Evolutionary conservation across 2,113 vertebrate genomes (phyloP), one percentile per base, ranked within the genome.

Genomic region (Brachirus orientalis): DNA sequence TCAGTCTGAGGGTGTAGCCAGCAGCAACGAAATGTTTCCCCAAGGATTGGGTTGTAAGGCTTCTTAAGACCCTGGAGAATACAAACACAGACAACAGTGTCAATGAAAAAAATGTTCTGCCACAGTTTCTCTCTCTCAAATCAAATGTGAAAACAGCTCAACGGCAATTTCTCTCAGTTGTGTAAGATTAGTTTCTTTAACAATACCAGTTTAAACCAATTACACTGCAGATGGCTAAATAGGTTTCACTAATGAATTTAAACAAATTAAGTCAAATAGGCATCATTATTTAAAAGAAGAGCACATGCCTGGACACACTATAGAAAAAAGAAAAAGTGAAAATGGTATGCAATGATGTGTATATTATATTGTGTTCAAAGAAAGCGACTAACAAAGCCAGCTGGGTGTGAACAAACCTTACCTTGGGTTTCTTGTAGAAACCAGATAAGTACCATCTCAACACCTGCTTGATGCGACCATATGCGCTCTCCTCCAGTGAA

Each of bases 361-460:
- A n/a, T n/a, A n/a, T n/a, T n/a, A n/a, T n/a, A n/a, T n/a, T n/a
- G n/a, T n/a, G n/a, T n/a, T n/a, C n/a, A n/a, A n/a, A n/a, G n/a
- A n/a, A n/a, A n/a, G n/a, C n/a, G n/a, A n/a, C n/a, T n/a, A n/a
- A n/a, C n/a, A n/a, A n/a, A n/a, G n/a, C 17, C n/a, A 44, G 8
- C 1, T 16, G 1, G 22, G 22, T 0, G 4, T 18, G 33, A 66
- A 35, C 4, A 18, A 6, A 28, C 33, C 87, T 93, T 81, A 97
- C 96, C 95, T 97, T 97, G 73, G 96, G 96, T 84, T 98, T 98
- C 89, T 96, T 97, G 87, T 97, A 98, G 93, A 98, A 98, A 75
- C 96, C 96, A 0, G 96, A 98, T 82, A 98, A 87, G 79, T 98
- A 98, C 96, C 96, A 98, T 37, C 88, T 91, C 69, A 98, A 75